Evolutionary conservation across 2,888 invertebrate genomes (phyloP).

Genomic region (Hemithea aestivaria): DNA sequence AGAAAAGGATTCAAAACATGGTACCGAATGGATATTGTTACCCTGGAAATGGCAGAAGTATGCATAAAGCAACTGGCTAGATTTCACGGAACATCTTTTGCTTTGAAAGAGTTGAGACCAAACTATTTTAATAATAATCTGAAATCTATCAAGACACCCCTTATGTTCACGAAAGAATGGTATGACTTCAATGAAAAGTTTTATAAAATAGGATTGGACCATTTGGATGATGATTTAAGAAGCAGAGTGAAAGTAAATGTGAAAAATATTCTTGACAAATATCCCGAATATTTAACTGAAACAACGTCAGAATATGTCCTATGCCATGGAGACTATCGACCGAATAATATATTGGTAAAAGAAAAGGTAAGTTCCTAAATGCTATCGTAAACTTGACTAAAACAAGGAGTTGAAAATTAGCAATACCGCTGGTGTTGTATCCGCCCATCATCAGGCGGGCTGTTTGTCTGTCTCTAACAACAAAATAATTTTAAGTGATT

Average conservation of each 20-base stretch:
- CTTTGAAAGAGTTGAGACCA: conserved; percentile 35
- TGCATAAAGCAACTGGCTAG: conserved; percentile 48
- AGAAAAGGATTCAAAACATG: conserved; percentile 42
- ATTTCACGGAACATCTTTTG: conserved; percentile 50
- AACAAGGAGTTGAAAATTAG: too few species aligned
- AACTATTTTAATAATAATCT: conserved; percentile 41
- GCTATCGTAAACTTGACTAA: too few species aligned
- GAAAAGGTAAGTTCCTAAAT: conserved; percentile 38
- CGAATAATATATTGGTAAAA: conserved; percentile 51
- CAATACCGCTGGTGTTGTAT: too few species aligned
- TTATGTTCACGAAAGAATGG: conserved; percentile 35
- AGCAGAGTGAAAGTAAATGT: conserved; percentile 29
- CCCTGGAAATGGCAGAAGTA: conserved; percentile 42
- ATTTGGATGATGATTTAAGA: conserved; percentile 31
- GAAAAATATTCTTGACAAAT: conserved; percentile 27
- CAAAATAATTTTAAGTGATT: too few species aligned
- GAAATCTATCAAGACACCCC: conserved; percentile 23
- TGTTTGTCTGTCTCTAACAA: too few species aligned
- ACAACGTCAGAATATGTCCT: conserved; percentile 31
- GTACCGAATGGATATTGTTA: conserved; percentile 40
- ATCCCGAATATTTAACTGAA: conserved; percentile 30
- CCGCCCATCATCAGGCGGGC: too few species aligned
- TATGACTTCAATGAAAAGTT: conserved; percentile 27
- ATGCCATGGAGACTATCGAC: conserved; percentile 56
- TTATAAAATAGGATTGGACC: conserved; percentile 21